Conservation (phyloP, 2,113 vertebrate species). For the Ariopsis seemanni region DNA sequence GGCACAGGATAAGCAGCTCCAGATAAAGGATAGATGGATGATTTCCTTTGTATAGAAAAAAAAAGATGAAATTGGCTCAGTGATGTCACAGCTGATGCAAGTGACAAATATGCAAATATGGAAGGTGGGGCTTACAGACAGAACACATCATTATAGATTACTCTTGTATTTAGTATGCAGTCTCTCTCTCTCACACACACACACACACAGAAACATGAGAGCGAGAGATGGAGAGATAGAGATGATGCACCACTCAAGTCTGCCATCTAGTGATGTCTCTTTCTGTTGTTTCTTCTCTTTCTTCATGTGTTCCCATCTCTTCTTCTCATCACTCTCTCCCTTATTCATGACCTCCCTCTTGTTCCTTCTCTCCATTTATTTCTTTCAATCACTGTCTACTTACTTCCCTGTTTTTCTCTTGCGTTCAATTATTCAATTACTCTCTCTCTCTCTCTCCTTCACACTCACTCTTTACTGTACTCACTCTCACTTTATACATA, state of each 20-base stretch:
- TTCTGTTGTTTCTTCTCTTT: not conserved
- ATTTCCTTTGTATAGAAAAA: not conserved
- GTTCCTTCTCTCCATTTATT: not conserved
- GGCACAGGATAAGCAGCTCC: no score
- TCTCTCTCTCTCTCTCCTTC: not conserved
- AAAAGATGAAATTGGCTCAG: not conserved
- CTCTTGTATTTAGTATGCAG: not conserved
- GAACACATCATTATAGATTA: not conserved
- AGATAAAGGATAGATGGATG: no score
- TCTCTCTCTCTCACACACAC: not conserved
- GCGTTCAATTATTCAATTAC: not conserved
- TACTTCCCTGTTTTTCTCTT: not conserved
- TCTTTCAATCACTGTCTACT: not conserved
- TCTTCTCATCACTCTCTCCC: not conserved
- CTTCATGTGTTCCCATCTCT: not conserved
- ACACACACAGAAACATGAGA: not conserved
- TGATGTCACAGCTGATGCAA: conserved; percentile 1
- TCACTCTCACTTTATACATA: not conserved
- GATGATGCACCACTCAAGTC: conserved; percentile 31
- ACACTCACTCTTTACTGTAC: not conserved
- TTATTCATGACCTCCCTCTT: not conserved
- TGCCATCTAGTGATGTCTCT: conserved; percentile 52
- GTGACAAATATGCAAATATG: not conserved
- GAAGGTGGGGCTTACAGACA: not conserved
- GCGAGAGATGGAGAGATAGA: conserved; percentile 17